Percentiles rank a stretch among this genome's conserved stretches.
These are phyloP conservation scores for Chiloscyllium punctatum DNA, from an alignment of 2,797 vertebrate genomes.

Conservation along the genomic window DNA sequence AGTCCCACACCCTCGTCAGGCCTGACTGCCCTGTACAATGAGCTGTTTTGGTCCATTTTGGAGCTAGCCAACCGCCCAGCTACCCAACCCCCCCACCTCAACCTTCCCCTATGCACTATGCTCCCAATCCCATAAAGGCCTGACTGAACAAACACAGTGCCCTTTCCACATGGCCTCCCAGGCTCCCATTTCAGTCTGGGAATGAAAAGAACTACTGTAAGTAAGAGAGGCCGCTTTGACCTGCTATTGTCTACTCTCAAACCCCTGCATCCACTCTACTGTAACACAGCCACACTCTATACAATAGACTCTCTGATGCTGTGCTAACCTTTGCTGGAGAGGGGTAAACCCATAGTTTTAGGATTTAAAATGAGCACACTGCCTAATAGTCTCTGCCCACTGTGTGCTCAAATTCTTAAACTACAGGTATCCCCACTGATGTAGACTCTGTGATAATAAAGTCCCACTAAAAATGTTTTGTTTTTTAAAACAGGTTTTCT, in stretches of 20 bases:
- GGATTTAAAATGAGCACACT: slow-evolving; percentile 49
- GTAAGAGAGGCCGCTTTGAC: slow-evolving; percentile 67
- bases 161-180: slow-evolving; percentile 58
- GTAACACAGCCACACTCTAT: slow-evolving; percentile 61
- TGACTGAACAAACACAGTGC: slow-evolving; percentile 81
- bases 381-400: not conserved
- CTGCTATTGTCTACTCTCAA: slow-evolving; percentile 55
- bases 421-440: not conserved
- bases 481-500: not conserved
- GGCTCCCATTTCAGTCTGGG: slow-evolving; percentile 68
- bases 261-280: slow-evolving; percentile 65
- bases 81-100: not conserved
- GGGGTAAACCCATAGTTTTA: slow-evolving; percentile 50
- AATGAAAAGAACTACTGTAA: slow-evolving; percentile 81
- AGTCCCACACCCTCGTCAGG: not conserved
- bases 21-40: slow-evolving; percentile 15
- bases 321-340: slow-evolving; percentile 50
- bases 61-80: not conserved
- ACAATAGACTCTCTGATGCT: slow-evolving; percentile 65
- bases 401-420: not conserved
- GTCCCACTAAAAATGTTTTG: not conserved
- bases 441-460: not conserved
- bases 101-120: slow-evolving; percentile 54
- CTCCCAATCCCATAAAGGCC: slow-evolving; percentile 73
- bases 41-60: slow-evolving; percentile 2